A percentile compares a stretch with the other conserved stretches of the same genome.
Conservation (phyloP, 2,888 invertebrate genomes). For the Brachynemurus nebulosus region DNA sequence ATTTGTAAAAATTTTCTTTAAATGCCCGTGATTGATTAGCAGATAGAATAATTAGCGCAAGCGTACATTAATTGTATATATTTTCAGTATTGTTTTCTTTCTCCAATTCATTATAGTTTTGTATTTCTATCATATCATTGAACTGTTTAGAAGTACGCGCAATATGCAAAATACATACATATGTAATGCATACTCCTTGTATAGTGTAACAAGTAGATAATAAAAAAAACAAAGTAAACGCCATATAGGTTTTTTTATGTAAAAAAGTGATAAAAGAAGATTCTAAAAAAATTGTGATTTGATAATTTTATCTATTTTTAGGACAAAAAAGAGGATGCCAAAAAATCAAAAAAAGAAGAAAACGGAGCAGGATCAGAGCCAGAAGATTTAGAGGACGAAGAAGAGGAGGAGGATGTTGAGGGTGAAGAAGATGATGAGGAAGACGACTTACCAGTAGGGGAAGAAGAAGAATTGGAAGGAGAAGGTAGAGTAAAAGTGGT, state of each 20-base stretch:
- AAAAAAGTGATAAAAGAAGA: neutral
- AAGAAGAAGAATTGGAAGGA: slow-evolving; percentile 32
- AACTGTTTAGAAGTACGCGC: neutral
- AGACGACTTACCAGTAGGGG: slow-evolving; percentile 32
- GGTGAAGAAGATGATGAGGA: slow-evolving; percentile 33
- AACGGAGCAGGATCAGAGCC: slow-evolving; percentile 53
- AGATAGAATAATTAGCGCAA: slow-evolving; percentile 8
- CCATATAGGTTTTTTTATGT: neutral
- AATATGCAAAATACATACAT: neutral
- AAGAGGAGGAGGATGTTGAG: slow-evolving; percentile 23
- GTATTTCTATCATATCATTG: neutral
- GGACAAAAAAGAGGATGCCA: slow-evolving; percentile 61
- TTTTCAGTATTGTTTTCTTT: slow-evolving; percentile 1
- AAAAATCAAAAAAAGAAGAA: slow-evolving; percentile 69
- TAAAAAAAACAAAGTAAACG: neutral
- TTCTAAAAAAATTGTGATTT: neutral
- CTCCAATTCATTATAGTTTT: neutral
- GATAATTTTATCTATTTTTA: slow-evolving; percentile 24
- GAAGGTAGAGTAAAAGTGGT: too few species aligned
- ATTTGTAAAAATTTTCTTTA: neutral
- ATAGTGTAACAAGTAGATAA: too few species aligned
- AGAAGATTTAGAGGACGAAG: slow-evolving; percentile 44
- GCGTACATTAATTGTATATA: slow-evolving; percentile 4
- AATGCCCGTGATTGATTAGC: slow-evolving; percentile 10
- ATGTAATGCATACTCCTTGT: neutral